A percentile compares a stretch with the other conserved stretches of the same genome.
phyloP scores from a whole-genome alignment of 2,888 invertebrate genomes.

The Mesochorus sp. region DNA sequence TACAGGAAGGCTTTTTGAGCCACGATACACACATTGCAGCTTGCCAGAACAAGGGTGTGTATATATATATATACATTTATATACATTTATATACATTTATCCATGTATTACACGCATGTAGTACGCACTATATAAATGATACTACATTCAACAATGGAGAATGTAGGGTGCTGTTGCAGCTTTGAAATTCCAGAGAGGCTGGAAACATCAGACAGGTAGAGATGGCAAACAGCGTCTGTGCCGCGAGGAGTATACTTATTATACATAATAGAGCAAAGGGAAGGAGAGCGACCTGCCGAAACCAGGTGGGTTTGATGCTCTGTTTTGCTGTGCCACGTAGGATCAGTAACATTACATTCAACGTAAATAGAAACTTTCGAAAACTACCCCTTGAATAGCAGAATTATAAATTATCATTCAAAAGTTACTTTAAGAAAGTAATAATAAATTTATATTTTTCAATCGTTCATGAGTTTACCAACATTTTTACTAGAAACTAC shows the following conservation, averaged over 20 bases:
- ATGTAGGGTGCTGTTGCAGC: conserved; percentile 9
- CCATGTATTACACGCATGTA: not conserved
- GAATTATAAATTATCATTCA: not conserved
- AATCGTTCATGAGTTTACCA: no score
- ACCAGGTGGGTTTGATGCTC: conserved; percentile 41
- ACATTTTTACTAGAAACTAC: no score
- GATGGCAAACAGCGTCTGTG: conserved; percentile 72
- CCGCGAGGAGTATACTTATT: conserved; percentile 71
- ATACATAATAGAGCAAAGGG: conserved; percentile 70
- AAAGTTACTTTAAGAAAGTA: no score
- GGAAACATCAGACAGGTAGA: conserved; percentile 71
- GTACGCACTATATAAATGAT: not conserved
- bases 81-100: not conserved
- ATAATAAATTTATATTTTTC: no score
- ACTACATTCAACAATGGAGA: not conserved
- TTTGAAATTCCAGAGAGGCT: conserved; percentile 66
- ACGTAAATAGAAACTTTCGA: no score
- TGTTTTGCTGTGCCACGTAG: not conserved
- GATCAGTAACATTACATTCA: no score
- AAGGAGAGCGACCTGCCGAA: conserved; percentile 61
- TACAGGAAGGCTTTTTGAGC: not conserved
- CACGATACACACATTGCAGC: not conserved
- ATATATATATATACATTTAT: not conserved
- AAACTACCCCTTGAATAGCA: not conserved
- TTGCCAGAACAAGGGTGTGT: no score